phyloP scores from a whole-genome alignment of 1,140 invertebrate genomes.

The Zaprionus taronus region DNA sequence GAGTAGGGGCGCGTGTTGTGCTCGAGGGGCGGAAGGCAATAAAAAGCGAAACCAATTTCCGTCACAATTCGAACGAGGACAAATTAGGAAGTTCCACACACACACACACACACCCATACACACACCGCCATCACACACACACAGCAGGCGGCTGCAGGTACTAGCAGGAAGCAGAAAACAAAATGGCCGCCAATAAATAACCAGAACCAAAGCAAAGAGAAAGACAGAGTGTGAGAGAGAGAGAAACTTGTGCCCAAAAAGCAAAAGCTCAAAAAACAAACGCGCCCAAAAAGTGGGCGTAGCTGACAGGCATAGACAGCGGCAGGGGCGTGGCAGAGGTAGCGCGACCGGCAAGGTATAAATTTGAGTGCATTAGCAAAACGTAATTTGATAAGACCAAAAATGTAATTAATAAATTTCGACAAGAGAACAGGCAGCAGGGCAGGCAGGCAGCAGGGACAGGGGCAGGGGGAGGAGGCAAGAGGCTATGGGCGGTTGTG shows the following conservation, averaged over 20 bases:
- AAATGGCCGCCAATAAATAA: conserved; percentile 79
- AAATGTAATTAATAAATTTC: conserved; percentile 82
- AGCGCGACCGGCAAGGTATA: conserved; percentile 62
- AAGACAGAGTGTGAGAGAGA: neutral
- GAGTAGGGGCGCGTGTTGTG: neutral
- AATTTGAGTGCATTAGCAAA: conserved; percentile 82
- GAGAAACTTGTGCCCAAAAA: conserved; percentile 19
- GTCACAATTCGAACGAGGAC: conserved; percentile 68
- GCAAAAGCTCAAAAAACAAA: conserved; percentile 71
- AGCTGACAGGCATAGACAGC: too few species aligned
- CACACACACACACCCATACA: conserved; percentile 10
- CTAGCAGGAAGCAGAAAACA: conserved; percentile 56
- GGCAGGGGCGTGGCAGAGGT: neutral
- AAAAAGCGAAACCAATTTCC: conserved; percentile 65
- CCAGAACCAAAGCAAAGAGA: conserved; percentile 22
- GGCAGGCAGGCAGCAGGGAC: neutral
- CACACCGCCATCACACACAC: conserved; percentile 2
- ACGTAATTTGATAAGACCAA: conserved; percentile 82
- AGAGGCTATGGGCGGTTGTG: too few species aligned
- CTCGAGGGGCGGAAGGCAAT: conserved; percentile 13
- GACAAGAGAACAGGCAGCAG: conserved; percentile 37
- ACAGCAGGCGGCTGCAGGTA: conserved; percentile 23
- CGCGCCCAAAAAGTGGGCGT: neutral
- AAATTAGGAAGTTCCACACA: conserved; percentile 62
- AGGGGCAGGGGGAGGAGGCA: neutral